These are phyloP conservation scores for Drosophila sulfurigaster DNA, from an alignment of 1,140 invertebrate genomes.

Conservation along the genomic window DNA sequence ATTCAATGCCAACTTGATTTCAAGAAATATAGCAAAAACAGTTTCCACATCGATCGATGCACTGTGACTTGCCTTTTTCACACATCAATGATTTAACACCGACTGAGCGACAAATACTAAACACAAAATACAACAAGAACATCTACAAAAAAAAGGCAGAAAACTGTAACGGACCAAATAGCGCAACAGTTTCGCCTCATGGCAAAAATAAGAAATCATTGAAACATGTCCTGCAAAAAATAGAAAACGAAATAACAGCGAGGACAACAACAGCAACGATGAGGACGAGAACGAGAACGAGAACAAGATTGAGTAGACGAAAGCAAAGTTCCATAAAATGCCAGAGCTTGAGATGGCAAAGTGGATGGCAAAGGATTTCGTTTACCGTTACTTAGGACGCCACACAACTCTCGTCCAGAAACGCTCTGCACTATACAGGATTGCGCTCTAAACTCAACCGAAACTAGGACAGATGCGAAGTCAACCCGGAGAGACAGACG, in stretches of 20 bases:
- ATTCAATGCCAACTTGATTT: conserved; percentile 53
- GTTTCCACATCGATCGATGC: conserved; percentile 58
- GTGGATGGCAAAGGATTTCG: conserved; percentile 68
- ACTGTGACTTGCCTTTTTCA: conserved; percentile 64
- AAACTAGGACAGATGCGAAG: conserved; percentile 73
- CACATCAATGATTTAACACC: conserved; percentile 76
- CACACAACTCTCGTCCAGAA: conserved; percentile 13
- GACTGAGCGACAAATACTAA: conserved; percentile 58
- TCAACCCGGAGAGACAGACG: conserved; percentile 39
- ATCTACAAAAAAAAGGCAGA: neutral
- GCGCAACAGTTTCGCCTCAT: conserved; percentile 75
- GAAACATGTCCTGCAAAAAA: conserved; percentile 73
- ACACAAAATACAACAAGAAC: neutral
- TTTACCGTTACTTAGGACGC: conserved; percentile 50
- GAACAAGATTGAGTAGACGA: conserved; percentile 11
- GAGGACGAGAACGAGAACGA: conserved; percentile 34
- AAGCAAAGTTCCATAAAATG: conserved; percentile 36
- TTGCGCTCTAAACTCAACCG: conserved; percentile 45
- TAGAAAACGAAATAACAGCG: conserved; percentile 22
- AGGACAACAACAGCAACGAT: conserved; percentile 17
- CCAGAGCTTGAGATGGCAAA: conserved; percentile 27
- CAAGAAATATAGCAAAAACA: conserved; percentile 2
- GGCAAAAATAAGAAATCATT: conserved; percentile 82
- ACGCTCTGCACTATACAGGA: conserved; percentile 9
- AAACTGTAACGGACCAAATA: conserved; percentile 69